A percentile compares a stretch with the other conserved stretches of the same genome.
Conservation (phyloP, 2,113 vertebrate genomes). For the Clarias macrocephalus region DNA sequence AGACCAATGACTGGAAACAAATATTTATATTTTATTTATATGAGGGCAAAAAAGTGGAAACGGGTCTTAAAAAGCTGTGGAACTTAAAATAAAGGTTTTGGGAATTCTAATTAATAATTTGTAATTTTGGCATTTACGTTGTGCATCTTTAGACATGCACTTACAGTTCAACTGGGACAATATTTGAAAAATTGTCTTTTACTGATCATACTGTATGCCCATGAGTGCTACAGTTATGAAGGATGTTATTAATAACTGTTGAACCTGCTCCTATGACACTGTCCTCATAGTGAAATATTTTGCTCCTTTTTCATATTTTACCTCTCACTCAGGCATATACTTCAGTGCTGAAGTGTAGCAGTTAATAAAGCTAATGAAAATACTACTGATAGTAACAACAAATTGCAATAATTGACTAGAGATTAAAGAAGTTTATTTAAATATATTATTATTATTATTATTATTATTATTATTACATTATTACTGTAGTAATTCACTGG, state of each 20-base stretch:
- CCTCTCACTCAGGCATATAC: not conserved
- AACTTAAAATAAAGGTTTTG: not conserved
- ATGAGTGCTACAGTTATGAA: not conserved
- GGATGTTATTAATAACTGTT: not conserved
- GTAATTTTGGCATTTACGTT: not conserved
- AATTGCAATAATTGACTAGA: not conserved
- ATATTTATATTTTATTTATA: conserved; percentile 21
- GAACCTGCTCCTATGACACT: not conserved
- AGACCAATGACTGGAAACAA: not conserved
- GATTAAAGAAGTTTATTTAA: not conserved
- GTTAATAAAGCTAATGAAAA: not conserved
- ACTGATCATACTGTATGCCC: not conserved
- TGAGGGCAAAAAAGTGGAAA: not conserved
- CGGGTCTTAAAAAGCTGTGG: not conserved
- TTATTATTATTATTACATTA: too few relatives aligned
- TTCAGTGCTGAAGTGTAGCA: not conserved
- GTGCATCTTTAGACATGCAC: not conserved
- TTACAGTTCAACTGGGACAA: not conserved
- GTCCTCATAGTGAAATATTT: not conserved
- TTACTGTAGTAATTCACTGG: not conserved
- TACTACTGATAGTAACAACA: not conserved
- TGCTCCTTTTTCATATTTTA: not conserved
- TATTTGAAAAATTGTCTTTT: not conserved
- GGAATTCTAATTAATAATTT: not conserved
- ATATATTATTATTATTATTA: not conserved